Conservation (phyloP, 1,140 invertebrate species). For the Philaenus spumarius region DNA sequence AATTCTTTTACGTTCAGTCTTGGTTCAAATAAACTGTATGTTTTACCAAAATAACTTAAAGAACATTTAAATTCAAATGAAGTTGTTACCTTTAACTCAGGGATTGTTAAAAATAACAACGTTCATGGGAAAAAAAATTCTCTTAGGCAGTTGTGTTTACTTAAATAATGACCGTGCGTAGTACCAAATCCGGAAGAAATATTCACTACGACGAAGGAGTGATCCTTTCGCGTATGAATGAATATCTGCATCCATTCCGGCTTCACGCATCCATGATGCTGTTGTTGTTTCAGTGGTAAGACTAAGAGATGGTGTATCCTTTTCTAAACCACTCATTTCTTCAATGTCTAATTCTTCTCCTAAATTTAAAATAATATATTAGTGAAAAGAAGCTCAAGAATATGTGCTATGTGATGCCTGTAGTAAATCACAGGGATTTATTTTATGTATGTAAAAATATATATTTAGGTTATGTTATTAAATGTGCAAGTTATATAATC, state of each 20-base stretch:
- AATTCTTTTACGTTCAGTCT: conserved; percentile 15
- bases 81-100: neutral
- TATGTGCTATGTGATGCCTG: no score
- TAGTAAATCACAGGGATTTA: no score
- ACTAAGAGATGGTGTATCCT: conserved; percentile 58
- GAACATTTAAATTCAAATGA: neutral
- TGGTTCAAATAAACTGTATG: neutral
- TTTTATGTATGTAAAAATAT: no score
- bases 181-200: conserved; percentile 91
- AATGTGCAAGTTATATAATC: no score
- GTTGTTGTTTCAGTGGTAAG: conserved; percentile 80
- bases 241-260: conserved; percentile 90
- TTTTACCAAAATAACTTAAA: neutral
- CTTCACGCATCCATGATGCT: conserved; percentile 85
- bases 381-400: no score
- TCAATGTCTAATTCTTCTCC: conserved; percentile 42
- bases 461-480: no score
- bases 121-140: neutral
- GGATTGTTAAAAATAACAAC: neutral
- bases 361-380: no score
- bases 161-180: conserved; percentile 76
- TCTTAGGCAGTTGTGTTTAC: conserved; percentile 38
- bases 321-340: conserved; percentile 43
- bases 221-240: conserved; percentile 76
- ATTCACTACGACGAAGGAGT: conserved; percentile 77